Evolutionary conservation across 2,113 vertebrate species (phyloP), one percentile per base, ranked within the genome.

Genomic region (Xiphophorus couchianus): DNA sequence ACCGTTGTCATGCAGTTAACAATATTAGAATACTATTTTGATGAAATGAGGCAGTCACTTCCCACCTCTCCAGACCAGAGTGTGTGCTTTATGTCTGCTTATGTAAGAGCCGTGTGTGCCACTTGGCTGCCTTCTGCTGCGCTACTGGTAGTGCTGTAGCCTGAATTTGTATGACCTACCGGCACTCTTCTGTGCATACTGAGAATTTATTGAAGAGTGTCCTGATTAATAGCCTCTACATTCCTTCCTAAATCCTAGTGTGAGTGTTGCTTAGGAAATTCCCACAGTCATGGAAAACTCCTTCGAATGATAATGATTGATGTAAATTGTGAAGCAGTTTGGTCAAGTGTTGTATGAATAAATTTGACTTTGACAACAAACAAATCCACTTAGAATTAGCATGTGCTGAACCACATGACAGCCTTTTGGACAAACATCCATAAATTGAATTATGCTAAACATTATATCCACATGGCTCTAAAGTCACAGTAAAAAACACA

Each of bases 51-150:
- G 64, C 66, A 71, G 81, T 83, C 84, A 82, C 84, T 66, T 79
- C 70, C 85, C 78, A 66, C 80, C 81, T 84, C 82, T 60, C 81
- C 80, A 67, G 80, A 76, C 42, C 27, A 44, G 73, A 48, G 60
- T 78, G 83, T 84, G 74, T 90, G 65, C 91, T 90, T 87, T 61
- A 89, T 87, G 81, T 84, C 67, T n/a, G 61, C 64, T 92, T 42
- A 90, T 84, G 85, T 88, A 93, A 93, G 0, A 74, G 74, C 73
- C 48, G 85, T 86, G 87, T 90, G 90, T 92, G 90, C 87, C 90
- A 89, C 88, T 92, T 91, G 86, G 90, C 90, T 90, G 88, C 90
- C 62, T 89, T 31, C 82, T 91, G 86, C 92, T 42, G 74, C 64
- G 82, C 72, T 80, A 88, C 89, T 90, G 82, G 73, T 73, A 85